Conservation (phyloP, 2,113 vertebrate genomes). For the Psilopsiagon aymara region DNA sequence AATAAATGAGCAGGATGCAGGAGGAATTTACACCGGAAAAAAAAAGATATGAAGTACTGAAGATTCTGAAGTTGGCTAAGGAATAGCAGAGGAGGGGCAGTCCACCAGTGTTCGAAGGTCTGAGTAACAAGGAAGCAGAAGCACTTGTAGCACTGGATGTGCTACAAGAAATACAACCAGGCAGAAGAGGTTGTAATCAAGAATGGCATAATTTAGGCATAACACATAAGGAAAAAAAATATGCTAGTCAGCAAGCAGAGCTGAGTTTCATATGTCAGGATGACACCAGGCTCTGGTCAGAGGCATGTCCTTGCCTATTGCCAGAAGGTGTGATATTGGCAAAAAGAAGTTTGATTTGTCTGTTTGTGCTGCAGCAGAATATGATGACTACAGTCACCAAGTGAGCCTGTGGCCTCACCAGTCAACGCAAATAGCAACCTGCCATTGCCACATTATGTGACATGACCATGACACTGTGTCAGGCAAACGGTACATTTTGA, state of each 20-base stretch:
- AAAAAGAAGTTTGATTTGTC: not conserved
- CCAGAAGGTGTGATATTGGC: not conserved
- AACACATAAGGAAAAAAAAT: not conserved
- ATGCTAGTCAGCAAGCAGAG: not conserved
- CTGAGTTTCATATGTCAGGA: not conserved
- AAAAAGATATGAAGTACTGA: not conserved
- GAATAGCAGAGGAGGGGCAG: not conserved
- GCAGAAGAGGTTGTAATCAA: not conserved
- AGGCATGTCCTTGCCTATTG: not conserved
- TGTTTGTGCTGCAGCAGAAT: not conserved
- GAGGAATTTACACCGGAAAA: not conserved
- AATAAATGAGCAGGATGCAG: constrained; percentile 1
- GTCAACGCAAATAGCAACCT: not conserved
- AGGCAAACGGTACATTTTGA: not conserved
- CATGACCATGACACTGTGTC: not conserved
- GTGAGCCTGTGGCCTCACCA: not conserved
- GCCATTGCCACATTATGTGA: not conserved
- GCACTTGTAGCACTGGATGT: not conserved
- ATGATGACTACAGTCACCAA: not conserved
- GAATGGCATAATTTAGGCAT: not conserved
- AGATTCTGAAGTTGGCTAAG: not conserved
- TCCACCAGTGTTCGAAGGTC: not conserved
- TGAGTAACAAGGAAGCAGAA: not conserved
- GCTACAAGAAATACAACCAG: not conserved
- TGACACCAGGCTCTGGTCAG: not conserved